Percentiles rank a stretch among this genome's conserved stretches.
Conservation (phyloP, 2,113 vertebrate genomes). For the Ivindomyrus marchei region DNA sequence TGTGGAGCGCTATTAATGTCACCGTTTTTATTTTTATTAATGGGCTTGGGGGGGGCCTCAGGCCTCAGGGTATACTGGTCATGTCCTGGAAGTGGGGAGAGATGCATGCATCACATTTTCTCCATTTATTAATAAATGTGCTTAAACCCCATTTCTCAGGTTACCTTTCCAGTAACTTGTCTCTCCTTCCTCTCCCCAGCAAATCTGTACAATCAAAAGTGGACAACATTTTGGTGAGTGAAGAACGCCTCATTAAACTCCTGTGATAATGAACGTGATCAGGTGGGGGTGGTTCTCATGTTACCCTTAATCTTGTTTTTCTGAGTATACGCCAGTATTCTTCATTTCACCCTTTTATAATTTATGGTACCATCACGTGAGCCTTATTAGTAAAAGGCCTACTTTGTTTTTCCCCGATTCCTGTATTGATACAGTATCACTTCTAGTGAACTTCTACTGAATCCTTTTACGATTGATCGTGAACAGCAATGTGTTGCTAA, state of each 20-base stretch:
- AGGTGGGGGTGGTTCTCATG: background rate
- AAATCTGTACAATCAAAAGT: conserved; percentile 99
- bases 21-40: background rate
- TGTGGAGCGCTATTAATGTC: background rate
- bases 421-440: background rate
- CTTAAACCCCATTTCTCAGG: conserved; percentile 49
- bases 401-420: background rate
- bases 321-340: background rate
- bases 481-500: background rate
- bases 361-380: background rate
- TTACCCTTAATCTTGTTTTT: background rate
- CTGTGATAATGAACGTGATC: background rate
- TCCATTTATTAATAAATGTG: conserved; percentile 67
- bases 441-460: background rate
- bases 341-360: background rate
- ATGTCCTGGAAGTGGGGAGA: background rate
- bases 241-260: background rate
- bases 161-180: conserved; percentile 23
- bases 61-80: background rate
- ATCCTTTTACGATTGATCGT: background rate
- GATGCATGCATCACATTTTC: conserved; percentile 56
- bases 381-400: background rate
- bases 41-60: background rate
- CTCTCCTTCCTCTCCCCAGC: conserved; percentile 58
- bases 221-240: conserved; percentile 99